Conservation (phyloP, 1,140 invertebrate species). For the Drosophila obscura region DNA sequence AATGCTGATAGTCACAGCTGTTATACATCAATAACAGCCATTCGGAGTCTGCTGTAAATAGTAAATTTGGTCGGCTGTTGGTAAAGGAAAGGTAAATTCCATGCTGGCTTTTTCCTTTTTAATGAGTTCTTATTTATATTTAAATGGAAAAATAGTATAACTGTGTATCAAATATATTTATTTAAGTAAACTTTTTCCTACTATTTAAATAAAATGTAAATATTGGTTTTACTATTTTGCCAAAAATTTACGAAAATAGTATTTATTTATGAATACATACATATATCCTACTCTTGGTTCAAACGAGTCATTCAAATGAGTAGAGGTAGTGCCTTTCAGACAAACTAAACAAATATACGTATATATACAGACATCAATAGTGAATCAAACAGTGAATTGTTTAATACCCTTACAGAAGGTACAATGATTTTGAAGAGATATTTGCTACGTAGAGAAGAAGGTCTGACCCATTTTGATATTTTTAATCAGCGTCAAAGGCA, state of each 20-base stretch:
- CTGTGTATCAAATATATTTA: constrained; percentile 46
- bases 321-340: too few species aligned
- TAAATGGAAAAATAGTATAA: constrained; percentile 39
- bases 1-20: constrained; percentile 39
- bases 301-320: too few species aligned
- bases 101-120: constrained; percentile 34
- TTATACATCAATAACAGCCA: constrained; percentile 17
- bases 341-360: too few species aligned
- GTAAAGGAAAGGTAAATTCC: constrained; percentile 18
- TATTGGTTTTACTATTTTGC: constrained; percentile 20
- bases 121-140: constrained; percentile 45
- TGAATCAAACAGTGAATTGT: too few species aligned
- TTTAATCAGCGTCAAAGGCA: too few species aligned
- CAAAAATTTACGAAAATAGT: background rate
- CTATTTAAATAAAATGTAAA: constrained; percentile 37
- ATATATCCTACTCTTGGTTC: too few species aligned
- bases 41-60: constrained; percentile 47
- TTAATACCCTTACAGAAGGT: too few species aligned
- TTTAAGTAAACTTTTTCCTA: constrained; percentile 44
- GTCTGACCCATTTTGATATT: too few species aligned
- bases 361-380: too few species aligned
- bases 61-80: constrained; percentile 20
- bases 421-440: too few species aligned
- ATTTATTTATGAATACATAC: background rate
- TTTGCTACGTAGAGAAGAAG: too few species aligned